phyloP scores from a whole-genome alignment of 2,113 vertebrate species.

The Platysternon megacephalum region DNA sequence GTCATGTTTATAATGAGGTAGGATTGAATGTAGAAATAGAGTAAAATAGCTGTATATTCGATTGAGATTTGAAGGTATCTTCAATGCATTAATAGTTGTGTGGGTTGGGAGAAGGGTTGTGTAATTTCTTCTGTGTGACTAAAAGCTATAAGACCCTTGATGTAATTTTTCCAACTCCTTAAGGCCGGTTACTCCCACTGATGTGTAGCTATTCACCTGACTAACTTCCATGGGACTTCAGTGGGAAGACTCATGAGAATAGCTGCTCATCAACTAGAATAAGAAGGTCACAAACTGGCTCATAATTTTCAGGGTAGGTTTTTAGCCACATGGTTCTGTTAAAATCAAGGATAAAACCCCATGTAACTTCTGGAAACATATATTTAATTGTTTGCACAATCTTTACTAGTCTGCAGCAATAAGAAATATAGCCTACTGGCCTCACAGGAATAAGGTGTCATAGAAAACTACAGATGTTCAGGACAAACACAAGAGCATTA shows the following conservation, averaged over 20 bases:
- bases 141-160: neutral
- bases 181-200: neutral
- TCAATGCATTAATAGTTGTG: slow-evolving; percentile 35
- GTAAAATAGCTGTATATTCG: slow-evolving; percentile 50
- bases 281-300: neutral
- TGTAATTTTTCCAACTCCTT: neutral
- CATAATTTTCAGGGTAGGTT: neutral
- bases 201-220: neutral
- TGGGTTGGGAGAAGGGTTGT: slow-evolving; percentile 7
- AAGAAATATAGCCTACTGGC: neutral
- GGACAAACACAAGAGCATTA: slow-evolving; percentile 1
- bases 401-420: neutral
- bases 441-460: neutral
- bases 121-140: neutral
- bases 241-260: neutral
- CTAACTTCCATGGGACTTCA: neutral
- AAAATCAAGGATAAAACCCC: neutral
- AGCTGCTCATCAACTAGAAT: neutral
- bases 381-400: neutral
- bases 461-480: slow-evolving; percentile 2
- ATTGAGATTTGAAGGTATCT: slow-evolving; percentile 53
- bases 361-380: neutral
- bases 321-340: neutral
- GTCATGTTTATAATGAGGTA: slow-evolving; percentile 70
- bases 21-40: slow-evolving; percentile 43